Evolutionary conservation across 2,888 invertebrate genomes (phyloP).

Genomic region (Stenoptilia bipunctidactyla): DNA sequence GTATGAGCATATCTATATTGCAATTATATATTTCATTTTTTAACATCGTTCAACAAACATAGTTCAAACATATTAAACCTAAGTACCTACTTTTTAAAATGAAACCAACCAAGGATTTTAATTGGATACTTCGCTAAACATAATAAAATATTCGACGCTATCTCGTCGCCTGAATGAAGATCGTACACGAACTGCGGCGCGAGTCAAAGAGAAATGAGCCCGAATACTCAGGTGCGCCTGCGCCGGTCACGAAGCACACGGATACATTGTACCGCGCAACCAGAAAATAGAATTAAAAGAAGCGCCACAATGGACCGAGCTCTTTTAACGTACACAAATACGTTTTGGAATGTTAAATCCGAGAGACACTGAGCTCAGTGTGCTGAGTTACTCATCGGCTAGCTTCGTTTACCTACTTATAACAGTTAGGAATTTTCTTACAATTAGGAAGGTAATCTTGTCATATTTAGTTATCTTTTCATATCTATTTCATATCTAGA

Average conservation of each 20-base stretch:
- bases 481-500: no score
- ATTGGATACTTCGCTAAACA: neutral
- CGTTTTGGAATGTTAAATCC: constrained; percentile 42
- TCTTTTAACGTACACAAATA: constrained; percentile 45
- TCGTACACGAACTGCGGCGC: neutral
- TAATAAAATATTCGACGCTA: neutral
- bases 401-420: no score
- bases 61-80: no score
- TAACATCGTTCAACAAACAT: no score
- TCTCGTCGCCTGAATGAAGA: neutral
- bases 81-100: no score
- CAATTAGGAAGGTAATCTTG: no score
- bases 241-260: constrained; percentile 14
- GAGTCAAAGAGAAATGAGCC: constrained; percentile 14
- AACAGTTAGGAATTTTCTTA: no score
- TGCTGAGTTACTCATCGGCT: constrained; percentile 17
- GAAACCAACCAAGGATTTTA: neutral
- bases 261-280: constrained; percentile 20
- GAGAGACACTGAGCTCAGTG: constrained; percentile 23
- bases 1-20: no score
- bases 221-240: constrained; percentile 59
- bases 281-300: constrained; percentile 55
- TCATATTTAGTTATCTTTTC: no score
- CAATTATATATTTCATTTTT: no score
- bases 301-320: constrained; percentile 50